Base-by-base conservation (phyloP, 2,888 invertebrate genomes). In the Thyatira batis region DNA sequence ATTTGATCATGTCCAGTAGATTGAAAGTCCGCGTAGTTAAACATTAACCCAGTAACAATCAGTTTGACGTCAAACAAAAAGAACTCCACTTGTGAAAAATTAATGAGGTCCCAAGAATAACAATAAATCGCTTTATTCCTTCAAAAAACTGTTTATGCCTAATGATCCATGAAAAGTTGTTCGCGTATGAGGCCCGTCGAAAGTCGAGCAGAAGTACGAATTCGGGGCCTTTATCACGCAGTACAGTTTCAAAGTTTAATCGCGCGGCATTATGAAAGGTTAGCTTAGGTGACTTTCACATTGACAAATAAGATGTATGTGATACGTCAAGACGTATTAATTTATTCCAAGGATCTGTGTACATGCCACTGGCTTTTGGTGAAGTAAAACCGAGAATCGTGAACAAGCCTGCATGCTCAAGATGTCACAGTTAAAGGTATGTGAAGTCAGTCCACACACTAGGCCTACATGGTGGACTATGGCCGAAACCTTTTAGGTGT, bases 171-270 rank as follows among this genome's bases (percentile, higher is more conserved):
- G 57, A 61, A 55, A 59, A 64, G 52, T 64, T 55, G 56, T 59
- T 55, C 58, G 55, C 51, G 55, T 69, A 63, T 53, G 66, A 62
- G 61, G 60, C 21, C 48, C 48, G 48, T 17, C 39, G 43, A 57
- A 71, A 71, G 52, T 72, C 68, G 30, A 21, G 28, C 10, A 44
- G 39, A 58, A 51, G 54, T 63, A 58, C 52, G 53, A 61, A 57
- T 56, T 58, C 39, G 51, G 48, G 49, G 54, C 53, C 60, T 67
- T 70, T 65, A 67, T 65, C 65, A 58, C 56, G 49, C 53, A 61
- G 60, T 60, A 63, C 56, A 60, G 65, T 64, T 71, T 54, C 56
- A 51, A 73, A 75, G 76, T 75, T 75, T 63, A 68, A 68, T 67
- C 67, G 71, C 17, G 52, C 52, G 53, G 60, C 20, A 48, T 52